Base-by-base conservation (phyloP, 2,797 vertebrate genomes). In the Lutjanus argentimaculatus region DNA sequence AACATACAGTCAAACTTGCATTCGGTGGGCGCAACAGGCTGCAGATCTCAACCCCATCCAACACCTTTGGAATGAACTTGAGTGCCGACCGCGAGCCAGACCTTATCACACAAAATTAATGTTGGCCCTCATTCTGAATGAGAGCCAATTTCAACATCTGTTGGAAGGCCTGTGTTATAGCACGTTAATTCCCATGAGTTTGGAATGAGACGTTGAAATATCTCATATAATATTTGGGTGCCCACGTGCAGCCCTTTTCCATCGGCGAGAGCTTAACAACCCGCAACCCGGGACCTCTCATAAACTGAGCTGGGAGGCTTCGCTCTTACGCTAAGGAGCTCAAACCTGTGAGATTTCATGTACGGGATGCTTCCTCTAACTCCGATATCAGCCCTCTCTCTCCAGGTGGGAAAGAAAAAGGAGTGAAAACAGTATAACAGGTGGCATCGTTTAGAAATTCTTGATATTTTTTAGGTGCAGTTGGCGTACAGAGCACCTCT, bases 391-490 rank as follows among this genome's bases (percentile, higher is more conserved):
- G 15, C 4, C 7, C 8, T 62, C 25, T 62, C 25, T 17, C 22
- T 48, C 46, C 63, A 46, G 49, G 43, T 45, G 10, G 3, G 2
- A 15, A 21, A 64, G 6, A 74, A 36, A 77, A 67, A 21, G 0
- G 7, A 55, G 16, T 25, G 30, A 36, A 70, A 71, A 42, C 48
- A 81, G 21, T 42, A n/a, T 62, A 46, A 42, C 25, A 66, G 22
- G 56, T 19, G 9, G 11, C 22, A 6, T 66, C 11, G 6, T 14
- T 25, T 65, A 10, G 13, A 67, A 70, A 75, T 43, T 53, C 17
- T 22, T 30, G 30, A n/a, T 66, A 42, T 52, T 52, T 77, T 64
- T 65, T 62, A 16, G 43, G n/a, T 45, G 17, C 49, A 22, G 68
- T 25, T 22, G 36, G 19, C 21, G 75, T 52, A 46, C 45, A 25